A percentile compares a stretch with the other conserved stretches of the same genome.
These are phyloP conservation scores for Netelia virgata DNA, from an alignment of 2,888 invertebrate species.

Conservation along the genomic window DNA sequence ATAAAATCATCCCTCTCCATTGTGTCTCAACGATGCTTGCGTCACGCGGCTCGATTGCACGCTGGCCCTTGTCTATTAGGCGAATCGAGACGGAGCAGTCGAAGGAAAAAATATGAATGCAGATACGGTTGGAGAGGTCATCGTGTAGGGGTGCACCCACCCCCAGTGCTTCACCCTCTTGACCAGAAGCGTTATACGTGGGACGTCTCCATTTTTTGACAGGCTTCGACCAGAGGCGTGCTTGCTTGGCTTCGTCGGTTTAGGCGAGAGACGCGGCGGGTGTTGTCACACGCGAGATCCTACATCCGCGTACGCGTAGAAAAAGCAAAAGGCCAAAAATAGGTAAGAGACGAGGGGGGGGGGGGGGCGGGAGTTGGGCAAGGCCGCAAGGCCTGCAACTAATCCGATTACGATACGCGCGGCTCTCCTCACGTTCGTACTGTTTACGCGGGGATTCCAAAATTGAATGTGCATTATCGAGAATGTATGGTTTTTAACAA, in stretches of 20 bases:
- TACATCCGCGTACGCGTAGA: neutral
- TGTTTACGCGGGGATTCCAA: neutral
- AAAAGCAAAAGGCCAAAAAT: neutral
- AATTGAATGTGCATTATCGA: slow-evolving; percentile 3
- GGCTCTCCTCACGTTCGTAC: neutral
- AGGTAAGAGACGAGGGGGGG: neutral
- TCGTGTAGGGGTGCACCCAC: neutral
- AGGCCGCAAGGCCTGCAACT: neutral
- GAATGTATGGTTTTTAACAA: slow-evolving; percentile 2
- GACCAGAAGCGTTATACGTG: slow-evolving; percentile 20
- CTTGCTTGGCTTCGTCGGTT: slow-evolving; percentile 48
- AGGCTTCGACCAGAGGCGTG: slow-evolving; percentile 20
- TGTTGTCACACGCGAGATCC: slow-evolving; percentile 4
- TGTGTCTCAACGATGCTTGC: too few relatives aligned
- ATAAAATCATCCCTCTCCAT: too few relatives aligned
- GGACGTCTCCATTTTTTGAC: slow-evolving; percentile 47
- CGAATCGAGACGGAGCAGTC: neutral
- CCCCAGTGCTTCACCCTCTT: neutral
- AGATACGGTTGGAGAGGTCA: slow-evolving; percentile 28
- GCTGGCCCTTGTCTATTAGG: too few relatives aligned
- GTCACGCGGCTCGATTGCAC: too few relatives aligned
- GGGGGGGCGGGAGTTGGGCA: neutral
- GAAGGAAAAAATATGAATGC: neutral
- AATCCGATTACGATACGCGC: slow-evolving; percentile 30
- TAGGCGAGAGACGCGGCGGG: too few relatives aligned